phyloP scores from a whole-genome alignment of 2,888 invertebrate species.

The Agrypnus murinus region DNA sequence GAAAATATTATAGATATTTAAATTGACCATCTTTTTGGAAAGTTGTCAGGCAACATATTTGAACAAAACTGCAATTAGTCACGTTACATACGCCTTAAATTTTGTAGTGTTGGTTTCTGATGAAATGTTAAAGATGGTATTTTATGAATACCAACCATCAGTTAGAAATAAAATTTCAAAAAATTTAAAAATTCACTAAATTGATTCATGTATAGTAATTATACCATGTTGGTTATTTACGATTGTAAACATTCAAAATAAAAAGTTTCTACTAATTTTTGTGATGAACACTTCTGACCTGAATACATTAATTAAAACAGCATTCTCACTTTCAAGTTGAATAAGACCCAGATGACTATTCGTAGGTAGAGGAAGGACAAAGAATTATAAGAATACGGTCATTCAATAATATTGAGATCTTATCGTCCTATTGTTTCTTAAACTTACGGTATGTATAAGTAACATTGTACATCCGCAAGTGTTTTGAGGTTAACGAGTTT shows the following conservation, averaged over 20 bases:
- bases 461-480: slow-evolving; percentile 11
- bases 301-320: slow-evolving; percentile 26
- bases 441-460: slow-evolving; percentile 12
- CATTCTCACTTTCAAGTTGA: slow-evolving; percentile 24
- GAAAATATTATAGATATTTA: background rate
- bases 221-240: too few species aligned
- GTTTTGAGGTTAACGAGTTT: slow-evolving; percentile 1
- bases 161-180: too few species aligned
- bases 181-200: too few species aligned
- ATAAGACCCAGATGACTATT: slow-evolving; percentile 26
- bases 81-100: slow-evolving; percentile 8
- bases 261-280: slow-evolving; percentile 4
- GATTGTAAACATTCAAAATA: too few species aligned
- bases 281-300: slow-evolving; percentile 21
- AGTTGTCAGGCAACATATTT: slow-evolving; percentile 24
- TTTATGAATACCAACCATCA: background rate
- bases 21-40: slow-evolving; percentile 24
- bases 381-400: slow-evolving; percentile 11
- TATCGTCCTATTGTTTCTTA: slow-evolving; percentile 25
- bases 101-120: slow-evolving; percentile 5
- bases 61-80: slow-evolving; percentile 25
- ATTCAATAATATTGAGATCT: slow-evolving; percentile 12
- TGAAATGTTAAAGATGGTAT: slow-evolving; percentile 4
- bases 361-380: slow-evolving; percentile 19
- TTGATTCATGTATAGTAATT: too few species aligned